Base-by-base conservation (phyloP, 1,140 invertebrate genomes). In the Wasmannia auropunctata region DNA sequence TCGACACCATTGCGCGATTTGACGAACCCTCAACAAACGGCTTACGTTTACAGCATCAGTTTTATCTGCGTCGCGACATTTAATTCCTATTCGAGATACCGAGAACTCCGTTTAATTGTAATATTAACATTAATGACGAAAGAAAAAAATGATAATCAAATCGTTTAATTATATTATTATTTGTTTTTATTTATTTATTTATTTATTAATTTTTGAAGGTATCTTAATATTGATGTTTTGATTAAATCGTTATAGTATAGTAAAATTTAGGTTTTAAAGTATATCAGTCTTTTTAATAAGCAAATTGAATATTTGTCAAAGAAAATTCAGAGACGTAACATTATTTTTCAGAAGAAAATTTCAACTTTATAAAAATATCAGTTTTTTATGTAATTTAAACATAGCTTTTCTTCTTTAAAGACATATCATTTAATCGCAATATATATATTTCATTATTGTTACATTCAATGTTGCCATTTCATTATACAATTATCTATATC, bases 1-100 rank as follows among this genome's bases (percentile, higher is more conserved):
- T 65, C 74, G 28, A 34, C 74, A 60, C 51, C 7, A 46, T 16
- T 58, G 43, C n/a, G 25, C 22, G 6, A 70, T 70, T 70, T 81
- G 67, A 37, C 54, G 51, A 60, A 80, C 63, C 3, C 63, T 43
- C 25, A 28, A 58, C 25, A 7, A 34, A 43, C 34, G 65, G 79
- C 31, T 70, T 81, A 22, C 11, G 49, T 65, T 70, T 43, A 46
- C 51, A n/a, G 49, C 22, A 34, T 72, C 34, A 22, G 40, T 58
- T 74, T 74, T 31, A 34, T 14, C 67, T 58, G 22, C 25, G 34
- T 43, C 49, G n/a, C n/a, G 37, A 25, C 19, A 67, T 80, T 51
- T 54, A 70, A 56, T 70, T 70, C 7, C 3, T 40, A 22, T 14
- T 54, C 25, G 37, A 11, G 3, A 43, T 43, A 28, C 16, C 0